Evolutionary conservation across 1,140 invertebrate genomes (phyloP).

Genomic region (Drosophila malerkotliana): DNA sequence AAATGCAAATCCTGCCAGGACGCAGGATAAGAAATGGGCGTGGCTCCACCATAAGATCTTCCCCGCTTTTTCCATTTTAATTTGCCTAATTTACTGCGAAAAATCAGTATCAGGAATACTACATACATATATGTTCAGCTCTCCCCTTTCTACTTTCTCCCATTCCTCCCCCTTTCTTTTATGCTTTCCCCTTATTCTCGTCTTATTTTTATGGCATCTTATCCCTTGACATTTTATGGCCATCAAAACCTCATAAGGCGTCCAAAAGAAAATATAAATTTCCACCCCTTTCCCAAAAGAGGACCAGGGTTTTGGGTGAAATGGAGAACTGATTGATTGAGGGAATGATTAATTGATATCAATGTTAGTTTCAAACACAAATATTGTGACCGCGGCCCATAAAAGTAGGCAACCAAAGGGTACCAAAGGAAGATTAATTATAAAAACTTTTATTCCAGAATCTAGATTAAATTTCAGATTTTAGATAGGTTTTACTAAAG

Average conservation of each 20-base stretch:
- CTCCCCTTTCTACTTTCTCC: neutral
- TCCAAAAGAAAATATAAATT: neutral
- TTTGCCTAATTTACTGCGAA: conserved; percentile 52
- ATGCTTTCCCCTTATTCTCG: conserved; percentile 3
- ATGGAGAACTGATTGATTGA: conserved; percentile 34
- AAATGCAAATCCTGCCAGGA: conserved; percentile 21
- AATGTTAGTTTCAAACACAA: neutral
- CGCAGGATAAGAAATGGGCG: conserved; percentile 8
- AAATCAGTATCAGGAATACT: conserved; percentile 9
- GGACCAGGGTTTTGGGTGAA: neutral
- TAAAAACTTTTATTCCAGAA: neutral
- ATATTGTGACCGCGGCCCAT: neutral
- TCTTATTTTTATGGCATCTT: conserved; percentile 60
- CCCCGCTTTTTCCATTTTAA: conserved; percentile 26
- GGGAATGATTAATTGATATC: conserved; percentile 34
- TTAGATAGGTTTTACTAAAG: no score
- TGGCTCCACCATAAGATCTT: conserved; percentile 17
- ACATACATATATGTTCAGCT: neutral
- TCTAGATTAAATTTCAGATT: no score
- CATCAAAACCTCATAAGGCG: conserved; percentile 65
- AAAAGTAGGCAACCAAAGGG: neutral
- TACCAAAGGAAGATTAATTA: neutral
- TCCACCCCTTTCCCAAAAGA: neutral
- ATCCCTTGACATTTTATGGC: conserved; percentile 61
- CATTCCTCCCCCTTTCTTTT: neutral